Conservation (phyloP, 2,113 vertebrate genomes). For the Brachyistius frenatus region DNA sequence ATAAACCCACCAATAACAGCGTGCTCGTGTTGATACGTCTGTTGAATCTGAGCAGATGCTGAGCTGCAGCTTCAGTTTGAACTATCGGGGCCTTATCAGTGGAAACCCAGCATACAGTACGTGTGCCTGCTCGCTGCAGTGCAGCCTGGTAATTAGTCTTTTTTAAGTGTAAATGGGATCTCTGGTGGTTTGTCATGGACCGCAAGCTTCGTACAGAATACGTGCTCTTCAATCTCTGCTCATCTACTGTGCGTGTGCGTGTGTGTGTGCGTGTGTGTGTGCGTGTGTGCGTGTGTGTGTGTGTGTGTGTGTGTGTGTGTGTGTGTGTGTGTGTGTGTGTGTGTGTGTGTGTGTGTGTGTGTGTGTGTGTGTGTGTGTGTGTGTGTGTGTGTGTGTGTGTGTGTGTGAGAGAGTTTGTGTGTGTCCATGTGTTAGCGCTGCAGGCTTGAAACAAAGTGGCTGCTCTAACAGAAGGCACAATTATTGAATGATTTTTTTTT, state of each 20-base stretch:
- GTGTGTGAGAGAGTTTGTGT: not conserved
- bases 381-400: too few relatives aligned
- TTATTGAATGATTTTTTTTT: conserved; percentile 24
- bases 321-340: not conserved
- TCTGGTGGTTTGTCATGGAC: conserved; percentile 58
- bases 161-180: conserved; percentile 66
- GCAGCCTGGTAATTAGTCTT: conserved; percentile 56
- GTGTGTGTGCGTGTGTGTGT: not conserved
- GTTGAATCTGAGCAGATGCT: conserved; percentile 9
- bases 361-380: too few relatives aligned
- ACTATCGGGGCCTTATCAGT: conserved; percentile 16
- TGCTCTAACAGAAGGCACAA: conserved; percentile 48
- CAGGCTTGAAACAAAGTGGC: conserved; percentile 48
- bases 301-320: not conserved
- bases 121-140: conserved; percentile 23
- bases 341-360: too few relatives aligned
- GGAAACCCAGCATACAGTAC: not conserved
- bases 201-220: conserved; percentile 48
- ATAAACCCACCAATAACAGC: not conserved
- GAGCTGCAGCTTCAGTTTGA: not conserved
- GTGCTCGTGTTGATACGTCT: not conserved
- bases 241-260: conserved; percentile 27
- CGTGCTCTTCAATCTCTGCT: conserved; percentile 29
- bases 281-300: not conserved
- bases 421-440: conserved; percentile 7